Conservation (phyloP, 2,888 invertebrate species). For the Drosophila melanosoma region DNA sequence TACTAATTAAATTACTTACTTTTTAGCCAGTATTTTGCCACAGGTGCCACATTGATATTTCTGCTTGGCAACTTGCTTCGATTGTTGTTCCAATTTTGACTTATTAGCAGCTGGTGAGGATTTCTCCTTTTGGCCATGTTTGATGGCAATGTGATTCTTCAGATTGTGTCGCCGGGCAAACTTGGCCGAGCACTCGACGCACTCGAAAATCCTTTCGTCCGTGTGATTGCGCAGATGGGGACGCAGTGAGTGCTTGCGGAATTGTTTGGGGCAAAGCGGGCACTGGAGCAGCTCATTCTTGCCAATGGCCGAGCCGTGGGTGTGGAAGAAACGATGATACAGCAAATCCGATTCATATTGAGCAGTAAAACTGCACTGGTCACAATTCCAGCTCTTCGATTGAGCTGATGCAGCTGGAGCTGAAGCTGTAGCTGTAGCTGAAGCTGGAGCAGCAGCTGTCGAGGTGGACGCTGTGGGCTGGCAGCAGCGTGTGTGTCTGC, state of each 20-base stretch:
- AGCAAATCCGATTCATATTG: conserved; percentile 90
- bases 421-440: conserved; percentile 24
- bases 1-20: conserved; percentile 84
- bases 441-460: not conserved
- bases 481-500: conserved; percentile 87
- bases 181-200: conserved; percentile 87
- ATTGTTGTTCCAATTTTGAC: not conserved
- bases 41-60: conserved; percentile 84
- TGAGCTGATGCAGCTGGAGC: not conserved
- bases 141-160: conserved; percentile 87
- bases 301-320: conserved; percentile 71
- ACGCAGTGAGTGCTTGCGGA: conserved; percentile 88
- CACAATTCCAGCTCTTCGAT: conserved; percentile 61
- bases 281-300: conserved; percentile 86
- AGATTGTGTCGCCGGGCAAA: conserved; percentile 89
- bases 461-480: conserved; percentile 59
- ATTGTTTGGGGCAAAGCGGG: conserved; percentile 88
- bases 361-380: conserved; percentile 82
- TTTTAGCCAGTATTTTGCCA: conserved; percentile 85
- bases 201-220: conserved; percentile 89
- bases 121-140: conserved; percentile 82
- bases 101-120: not conserved
- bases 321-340: conserved; percentile 90
- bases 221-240: conserved; percentile 91
- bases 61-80: conserved; percentile 7